Evolutionary conservation across 2,888 invertebrate genomes (phyloP), one percentile per base, ranked within the genome.

Genomic region (Pachliopta kotzebuea): DNA sequence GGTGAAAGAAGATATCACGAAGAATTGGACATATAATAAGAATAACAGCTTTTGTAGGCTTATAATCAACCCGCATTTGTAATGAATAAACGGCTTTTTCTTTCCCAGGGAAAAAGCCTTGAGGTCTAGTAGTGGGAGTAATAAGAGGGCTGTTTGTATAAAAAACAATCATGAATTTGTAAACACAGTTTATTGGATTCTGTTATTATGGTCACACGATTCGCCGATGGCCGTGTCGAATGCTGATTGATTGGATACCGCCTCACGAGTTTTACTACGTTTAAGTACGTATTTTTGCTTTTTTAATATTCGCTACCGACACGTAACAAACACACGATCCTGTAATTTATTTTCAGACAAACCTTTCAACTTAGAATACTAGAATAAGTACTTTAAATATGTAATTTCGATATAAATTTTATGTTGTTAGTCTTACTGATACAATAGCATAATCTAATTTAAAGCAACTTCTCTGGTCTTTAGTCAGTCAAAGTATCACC

Each of bases 211-310:
- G 62, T 62, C 49, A 59, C 62, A 67, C 60, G 59, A 65, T 62
- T 60, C 69, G 60, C 61, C 71, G 72, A 71, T 67, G 76, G 67
- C 75, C 79, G 83, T 85, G 80, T 78, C 85, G 75, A 85, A 85
- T 83, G 72, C 70, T 78, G 84, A 84, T 84, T 84, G 82, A 86
- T 85, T 79, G 76, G 73, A 70, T 72, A 74, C 69, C 72, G 68
- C 60, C 64, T 63, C 67, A 65, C 57, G 65, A 62, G 42, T 57
- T 62, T 58, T 66, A 56, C 62, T 45, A 62, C 65, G 54, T 62
- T 59, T 59, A 62, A 58, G 57, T 58, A 54, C 62, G 65, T 66
- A 56, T 57, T 60, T 62, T 65, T 55, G 31, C 57, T 57, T 56
- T 61, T 52, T 29, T 52, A 50, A 64, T 37, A 55, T 62, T 53